A percentile compares a stretch with the other conserved stretches of the same genome.
phyloP scores from a whole-genome alignment of 2,888 invertebrate genomes.

The Diogma glabrata region DNA sequence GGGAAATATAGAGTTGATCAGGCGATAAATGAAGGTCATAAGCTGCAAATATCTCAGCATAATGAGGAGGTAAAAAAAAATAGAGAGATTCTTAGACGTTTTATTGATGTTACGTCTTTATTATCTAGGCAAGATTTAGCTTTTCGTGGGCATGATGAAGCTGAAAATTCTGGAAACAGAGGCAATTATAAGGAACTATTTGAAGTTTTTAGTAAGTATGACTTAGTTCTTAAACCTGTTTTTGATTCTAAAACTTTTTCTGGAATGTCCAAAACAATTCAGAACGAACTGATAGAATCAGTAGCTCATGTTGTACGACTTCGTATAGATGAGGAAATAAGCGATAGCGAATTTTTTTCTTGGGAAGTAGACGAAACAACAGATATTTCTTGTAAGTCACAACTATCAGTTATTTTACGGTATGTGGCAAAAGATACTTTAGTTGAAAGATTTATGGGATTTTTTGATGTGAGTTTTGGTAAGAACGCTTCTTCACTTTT shows the following conservation, averaged over 20 bases:
- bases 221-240: too few species aligned
- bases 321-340: not conserved
- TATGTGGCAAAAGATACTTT: too few species aligned
- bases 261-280: not conserved
- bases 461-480: not conserved
- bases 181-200: slow-evolving; percentile 1
- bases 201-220: too few species aligned
- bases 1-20: too few species aligned
- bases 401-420: not conserved
- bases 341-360: not conserved
- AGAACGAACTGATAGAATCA: not conserved
- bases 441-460: not conserved
- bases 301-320: not conserved
- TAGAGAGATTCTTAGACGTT: not conserved
- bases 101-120: not conserved
- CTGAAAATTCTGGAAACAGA: not conserved
- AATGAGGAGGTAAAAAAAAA: not conserved
- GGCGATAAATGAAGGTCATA: too few species aligned
- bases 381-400: not conserved
- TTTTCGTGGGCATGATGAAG: not conserved
- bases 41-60: too few species aligned
- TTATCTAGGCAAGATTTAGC: not conserved
- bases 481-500: too few species aligned
- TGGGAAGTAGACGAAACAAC: not conserved
- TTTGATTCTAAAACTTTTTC: too few species aligned